These are phyloP conservation scores for Cryptus armator DNA, from an alignment of 2,888 invertebrate genomes.

Conservation along the genomic window DNA sequence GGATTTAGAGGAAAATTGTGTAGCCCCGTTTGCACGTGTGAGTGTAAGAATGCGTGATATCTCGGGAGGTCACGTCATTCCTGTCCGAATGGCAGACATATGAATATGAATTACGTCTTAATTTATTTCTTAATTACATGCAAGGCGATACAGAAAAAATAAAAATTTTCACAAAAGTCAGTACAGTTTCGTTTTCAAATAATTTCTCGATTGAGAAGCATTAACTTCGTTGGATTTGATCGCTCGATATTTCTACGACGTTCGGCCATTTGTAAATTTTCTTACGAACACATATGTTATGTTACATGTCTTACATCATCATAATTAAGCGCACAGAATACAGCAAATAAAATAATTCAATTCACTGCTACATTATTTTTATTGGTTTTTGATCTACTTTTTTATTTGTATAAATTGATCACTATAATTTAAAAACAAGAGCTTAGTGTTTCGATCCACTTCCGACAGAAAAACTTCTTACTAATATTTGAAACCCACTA, in stretches of 20 bases:
- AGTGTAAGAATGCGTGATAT: background rate
- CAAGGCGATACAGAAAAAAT: background rate
- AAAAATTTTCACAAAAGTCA: background rate
- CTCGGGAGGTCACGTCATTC: conserved; percentile 5
- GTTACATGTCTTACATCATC: background rate
- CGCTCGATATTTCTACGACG: background rate
- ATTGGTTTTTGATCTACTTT: too few relatives aligned
- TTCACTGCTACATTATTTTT: too few relatives aligned
- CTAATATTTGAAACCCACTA: background rate
- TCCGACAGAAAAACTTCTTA: background rate
- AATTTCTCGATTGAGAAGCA: background rate
- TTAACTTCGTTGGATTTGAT: background rate
- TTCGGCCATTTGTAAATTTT: conserved; percentile 4
- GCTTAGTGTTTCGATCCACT: background rate
- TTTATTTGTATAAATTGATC: too few relatives aligned
- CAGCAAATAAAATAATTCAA: too few relatives aligned
- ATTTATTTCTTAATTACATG: background rate
- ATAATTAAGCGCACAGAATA: too few relatives aligned
- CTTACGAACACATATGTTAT: background rate
- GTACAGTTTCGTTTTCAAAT: background rate
- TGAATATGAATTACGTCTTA: background rate
- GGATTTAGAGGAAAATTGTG: conserved; percentile 45
- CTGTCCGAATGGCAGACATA: background rate
- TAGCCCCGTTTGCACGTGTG: background rate
- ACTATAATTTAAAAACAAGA: too few relatives aligned